Percentiles rank a stretch among this genome's conserved stretches.
These are phyloP conservation scores for Archocentrus centrarchus DNA, from an alignment of 2,113 vertebrate genomes.

Conservation along the genomic window DNA sequence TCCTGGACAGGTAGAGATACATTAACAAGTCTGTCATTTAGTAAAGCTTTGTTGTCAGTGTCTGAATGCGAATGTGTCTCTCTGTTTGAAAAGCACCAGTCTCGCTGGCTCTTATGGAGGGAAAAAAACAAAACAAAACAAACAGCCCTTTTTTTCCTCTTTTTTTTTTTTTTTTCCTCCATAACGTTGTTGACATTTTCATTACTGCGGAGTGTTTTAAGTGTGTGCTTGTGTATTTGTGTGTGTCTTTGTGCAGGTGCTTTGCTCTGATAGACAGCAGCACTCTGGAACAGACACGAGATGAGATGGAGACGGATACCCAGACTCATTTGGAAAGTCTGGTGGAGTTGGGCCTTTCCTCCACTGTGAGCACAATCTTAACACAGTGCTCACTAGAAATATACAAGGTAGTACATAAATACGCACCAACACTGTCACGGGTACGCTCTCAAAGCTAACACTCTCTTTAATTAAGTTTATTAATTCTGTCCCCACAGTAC, in stretches of 20 bases:
- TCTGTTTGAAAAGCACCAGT: constrained; percentile 50
- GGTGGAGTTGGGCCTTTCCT: constrained; percentile 95
- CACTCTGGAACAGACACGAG: constrained; percentile 94
- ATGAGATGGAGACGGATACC: constrained; percentile 97
- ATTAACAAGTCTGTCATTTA: constrained; percentile 54
- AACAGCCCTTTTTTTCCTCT: background rate
- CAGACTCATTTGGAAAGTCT: constrained; percentile 98
- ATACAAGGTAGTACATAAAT: constrained; percentile 85
- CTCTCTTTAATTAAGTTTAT: constrained; percentile 8
- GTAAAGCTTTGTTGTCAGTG: constrained; percentile 40
- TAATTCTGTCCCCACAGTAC: background rate
- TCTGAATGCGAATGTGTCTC: constrained; percentile 15
- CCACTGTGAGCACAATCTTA: constrained; percentile 96
- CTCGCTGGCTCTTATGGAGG: constrained; percentile 10
- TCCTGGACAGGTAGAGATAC: constrained; percentile 92
- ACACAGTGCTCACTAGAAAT: constrained; percentile 95
- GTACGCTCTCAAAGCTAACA: background rate
- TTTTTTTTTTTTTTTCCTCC: background rate
- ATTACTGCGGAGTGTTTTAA: constrained; percentile 35
- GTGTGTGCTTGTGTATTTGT: constrained; percentile 24
- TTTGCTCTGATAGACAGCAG: constrained; percentile 98
- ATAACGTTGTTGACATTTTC: constrained; percentile 40
- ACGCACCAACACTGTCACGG: background rate
- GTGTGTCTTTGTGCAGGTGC: constrained; percentile 82
- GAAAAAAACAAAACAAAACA: background rate